Evolutionary conservation across 1,140 invertebrate species (phyloP).

Genomic region (Propsilocerus akamusi): DNA sequence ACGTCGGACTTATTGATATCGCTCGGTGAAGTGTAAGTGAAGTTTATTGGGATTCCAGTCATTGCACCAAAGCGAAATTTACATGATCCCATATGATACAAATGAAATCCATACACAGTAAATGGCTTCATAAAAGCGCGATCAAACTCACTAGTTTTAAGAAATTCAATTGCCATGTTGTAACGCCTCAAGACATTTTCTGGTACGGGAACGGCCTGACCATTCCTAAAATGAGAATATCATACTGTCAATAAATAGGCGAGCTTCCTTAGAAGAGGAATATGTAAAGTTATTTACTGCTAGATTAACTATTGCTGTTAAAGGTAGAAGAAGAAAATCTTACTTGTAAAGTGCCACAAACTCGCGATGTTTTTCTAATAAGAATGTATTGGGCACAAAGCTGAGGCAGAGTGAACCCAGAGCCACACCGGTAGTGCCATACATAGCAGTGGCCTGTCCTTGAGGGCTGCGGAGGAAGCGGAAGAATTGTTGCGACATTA

Average conservation of each 20-base stretch:
- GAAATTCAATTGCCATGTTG: constrained; percentile 29
- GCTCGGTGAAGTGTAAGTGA: constrained; percentile 25
- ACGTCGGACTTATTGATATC: constrained; percentile 31
- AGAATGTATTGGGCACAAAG: constrained; percentile 29
- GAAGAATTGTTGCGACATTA: not conserved
- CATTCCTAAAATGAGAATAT: constrained; percentile 21
- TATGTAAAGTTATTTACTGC: constrained; percentile 4
- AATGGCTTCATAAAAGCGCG: constrained; percentile 32
- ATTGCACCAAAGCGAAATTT: constrained; percentile 27
- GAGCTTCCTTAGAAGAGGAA: too few relatives aligned
- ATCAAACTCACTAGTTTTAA: constrained; percentile 23
- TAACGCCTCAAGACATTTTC: constrained; percentile 21
- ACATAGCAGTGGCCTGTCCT: constrained; percentile 13
- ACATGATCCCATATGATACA: constrained; percentile 29
- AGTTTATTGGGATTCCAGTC: constrained; percentile 44
- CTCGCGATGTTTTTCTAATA: constrained; percentile 28
- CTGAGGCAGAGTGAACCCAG: constrained; percentile 14
- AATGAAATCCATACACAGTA: constrained; percentile 39
- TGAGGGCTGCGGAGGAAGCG: constrained; percentile 9
- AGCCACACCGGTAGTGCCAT: constrained; percentile 8
- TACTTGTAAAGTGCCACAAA: constrained; percentile 32
- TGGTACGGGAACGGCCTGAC: constrained; percentile 23
- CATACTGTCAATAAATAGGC: too few relatives aligned
- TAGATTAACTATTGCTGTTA: constrained; percentile 3
- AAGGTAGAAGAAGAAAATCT: too few relatives aligned